Evolutionary conservation across 2,888 invertebrate species (phyloP).

Genomic region (Lymantria monacha): DNA sequence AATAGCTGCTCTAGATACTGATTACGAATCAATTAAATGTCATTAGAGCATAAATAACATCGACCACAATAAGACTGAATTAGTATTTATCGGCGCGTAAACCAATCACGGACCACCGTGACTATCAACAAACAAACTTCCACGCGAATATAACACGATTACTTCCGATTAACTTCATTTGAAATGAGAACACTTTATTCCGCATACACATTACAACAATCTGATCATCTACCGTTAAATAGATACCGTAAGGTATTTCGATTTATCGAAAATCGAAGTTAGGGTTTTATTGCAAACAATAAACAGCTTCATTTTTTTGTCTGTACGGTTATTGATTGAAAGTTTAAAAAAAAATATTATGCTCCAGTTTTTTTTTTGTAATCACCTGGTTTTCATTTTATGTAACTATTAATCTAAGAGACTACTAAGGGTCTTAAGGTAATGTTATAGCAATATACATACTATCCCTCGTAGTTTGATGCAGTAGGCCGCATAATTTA

Average conservation of each 20-base stretch:
- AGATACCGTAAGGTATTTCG: conserved; percentile 67
- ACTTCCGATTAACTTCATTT: conserved; percentile 62
- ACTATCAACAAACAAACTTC: conserved; percentile 53
- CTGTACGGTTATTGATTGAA: too few relatives aligned
- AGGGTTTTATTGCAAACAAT: conserved; percentile 26
- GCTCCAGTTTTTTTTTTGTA: too few relatives aligned
- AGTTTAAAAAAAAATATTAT: too few relatives aligned
- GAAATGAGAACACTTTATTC: conserved; percentile 53
- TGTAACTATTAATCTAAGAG: too few relatives aligned
- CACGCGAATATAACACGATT: conserved; percentile 53
- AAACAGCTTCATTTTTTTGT: not conserved
- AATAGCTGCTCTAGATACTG: conserved; percentile 3
- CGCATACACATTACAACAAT: conserved; percentile 62
- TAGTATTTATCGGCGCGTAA: conserved; percentile 47
- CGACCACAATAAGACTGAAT: conserved; percentile 36
- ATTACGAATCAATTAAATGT: conserved; percentile 35
- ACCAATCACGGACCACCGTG: conserved; percentile 44
- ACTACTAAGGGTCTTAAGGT: too few relatives aligned
- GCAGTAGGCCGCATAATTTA: too few relatives aligned
- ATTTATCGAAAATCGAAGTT: conserved; percentile 58
- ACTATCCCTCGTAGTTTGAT: too few relatives aligned
- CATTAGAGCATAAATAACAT: conserved; percentile 27
- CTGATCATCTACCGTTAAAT: conserved; percentile 71
- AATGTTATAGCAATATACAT: too few relatives aligned
- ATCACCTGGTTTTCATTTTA: too few relatives aligned